These are phyloP conservation scores for Exephanes ischioxanthus DNA, from an alignment of 2,888 invertebrate genomes.

Conservation along the genomic window DNA sequence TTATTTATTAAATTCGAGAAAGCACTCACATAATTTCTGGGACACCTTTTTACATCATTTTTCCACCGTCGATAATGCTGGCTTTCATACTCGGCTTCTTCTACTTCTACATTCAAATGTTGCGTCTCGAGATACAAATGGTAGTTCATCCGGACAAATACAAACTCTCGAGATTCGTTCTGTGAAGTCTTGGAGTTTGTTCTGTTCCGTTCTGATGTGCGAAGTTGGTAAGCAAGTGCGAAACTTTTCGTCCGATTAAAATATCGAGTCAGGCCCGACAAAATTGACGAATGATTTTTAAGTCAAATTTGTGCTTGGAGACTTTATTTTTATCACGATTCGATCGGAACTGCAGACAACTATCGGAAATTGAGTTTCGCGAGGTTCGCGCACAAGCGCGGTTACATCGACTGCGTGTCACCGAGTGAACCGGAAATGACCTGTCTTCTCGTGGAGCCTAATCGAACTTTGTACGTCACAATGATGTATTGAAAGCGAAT, in stretches of 20 bases:
- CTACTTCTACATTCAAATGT: slow-evolving; percentile 78
- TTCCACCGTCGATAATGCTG: slow-evolving; percentile 72
- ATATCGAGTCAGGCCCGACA: not conserved
- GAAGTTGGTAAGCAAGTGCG: slow-evolving; percentile 6
- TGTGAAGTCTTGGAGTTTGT: slow-evolving; percentile 66
- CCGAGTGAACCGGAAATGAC: slow-evolving; percentile 37
- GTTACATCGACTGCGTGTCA: slow-evolving; percentile 21
- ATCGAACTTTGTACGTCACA: slow-evolving; percentile 41
- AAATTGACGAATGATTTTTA: not conserved
- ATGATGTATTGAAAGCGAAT: slow-evolving; percentile 25
- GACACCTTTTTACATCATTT: not conserved
- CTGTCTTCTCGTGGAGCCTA: slow-evolving; percentile 17
- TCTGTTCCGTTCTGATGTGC: not conserved
- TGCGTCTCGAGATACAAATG: slow-evolving; percentile 81
- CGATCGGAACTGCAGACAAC: not conserved
- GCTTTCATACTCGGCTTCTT: slow-evolving; percentile 79
- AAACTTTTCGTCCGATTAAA: slow-evolving; percentile 6
- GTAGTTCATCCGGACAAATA: slow-evolving; percentile 76
- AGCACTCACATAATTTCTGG: not conserved
- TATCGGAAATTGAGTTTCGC: not conserved
- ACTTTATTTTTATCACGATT: not conserved
- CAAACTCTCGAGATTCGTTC: slow-evolving; percentile 78
- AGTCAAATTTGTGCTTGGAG: too few relatives aligned
- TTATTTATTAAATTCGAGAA: not conserved
- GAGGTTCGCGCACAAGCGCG: not conserved